Evolutionary conservation across 2,113 vertebrate species (phyloP).

Genomic region (Fregata magnificens): DNA sequence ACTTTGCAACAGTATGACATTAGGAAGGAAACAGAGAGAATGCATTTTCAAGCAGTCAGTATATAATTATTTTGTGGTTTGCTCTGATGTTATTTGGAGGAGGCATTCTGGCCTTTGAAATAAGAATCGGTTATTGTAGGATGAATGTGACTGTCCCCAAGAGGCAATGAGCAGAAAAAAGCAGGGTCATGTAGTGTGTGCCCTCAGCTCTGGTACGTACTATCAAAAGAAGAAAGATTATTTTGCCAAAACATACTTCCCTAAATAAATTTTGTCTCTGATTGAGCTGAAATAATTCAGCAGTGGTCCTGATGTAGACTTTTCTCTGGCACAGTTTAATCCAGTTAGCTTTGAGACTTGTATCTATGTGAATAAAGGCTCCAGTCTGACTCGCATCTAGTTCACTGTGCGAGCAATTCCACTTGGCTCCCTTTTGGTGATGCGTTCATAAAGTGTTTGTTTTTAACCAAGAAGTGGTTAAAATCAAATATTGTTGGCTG

Average conservation of each 20-base stretch:
- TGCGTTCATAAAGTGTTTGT: neutral
- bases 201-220: neutral
- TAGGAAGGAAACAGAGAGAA: neutral
- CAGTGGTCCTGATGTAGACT: neutral
- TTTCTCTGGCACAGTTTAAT: neutral
- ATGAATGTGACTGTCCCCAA: neutral
- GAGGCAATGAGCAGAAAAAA: neutral
- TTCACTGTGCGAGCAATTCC: neutral
- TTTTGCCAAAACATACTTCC: neutral
- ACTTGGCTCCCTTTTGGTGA: neutral
- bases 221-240: neutral
- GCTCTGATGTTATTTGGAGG: neutral
- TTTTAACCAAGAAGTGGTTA: neutral
- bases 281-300: neutral
- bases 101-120: neutral
- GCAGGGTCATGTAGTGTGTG: neutral
- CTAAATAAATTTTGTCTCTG: neutral
- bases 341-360: neutral
- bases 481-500: neutral
- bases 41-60: neutral
- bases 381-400: neutral
- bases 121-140: neutral
- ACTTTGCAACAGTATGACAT: neutral
- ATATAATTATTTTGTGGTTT: neutral
- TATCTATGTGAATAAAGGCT: neutral